Percentiles rank a stretch among this genome's conserved stretches.
phyloP scores from a whole-genome alignment of 2,888 invertebrate species.

The Molorchus minor region DNA sequence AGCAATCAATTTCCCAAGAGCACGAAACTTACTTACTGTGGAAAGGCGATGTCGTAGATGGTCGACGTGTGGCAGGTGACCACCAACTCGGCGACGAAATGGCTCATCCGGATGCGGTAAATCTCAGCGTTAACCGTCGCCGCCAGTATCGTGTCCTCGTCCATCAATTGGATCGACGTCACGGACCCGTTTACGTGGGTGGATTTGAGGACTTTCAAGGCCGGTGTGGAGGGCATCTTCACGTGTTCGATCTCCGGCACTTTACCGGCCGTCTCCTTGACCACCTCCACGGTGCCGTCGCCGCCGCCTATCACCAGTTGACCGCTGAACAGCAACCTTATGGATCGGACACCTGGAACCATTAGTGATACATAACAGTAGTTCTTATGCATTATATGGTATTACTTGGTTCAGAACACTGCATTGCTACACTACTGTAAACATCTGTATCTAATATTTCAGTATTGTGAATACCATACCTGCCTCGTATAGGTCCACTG shows the following conservation, averaged over 20 bases:
- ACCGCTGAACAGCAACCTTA: constrained; percentile 70
- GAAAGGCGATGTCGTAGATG: constrained; percentile 85
- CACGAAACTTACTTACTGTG: constrained; percentile 69
- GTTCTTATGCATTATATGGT: not conserved
- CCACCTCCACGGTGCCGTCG: constrained; percentile 81
- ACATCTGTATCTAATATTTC: not conserved
- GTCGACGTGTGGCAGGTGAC: constrained; percentile 84
- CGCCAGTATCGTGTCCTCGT: constrained; percentile 71
- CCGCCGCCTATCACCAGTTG: constrained; percentile 83
- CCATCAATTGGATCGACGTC: constrained; percentile 76
- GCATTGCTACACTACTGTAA: too few relatives aligned
- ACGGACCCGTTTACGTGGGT: constrained; percentile 73
- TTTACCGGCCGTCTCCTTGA: constrained; percentile 62
- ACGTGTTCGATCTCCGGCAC: constrained; percentile 42
- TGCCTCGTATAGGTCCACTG: constrained; percentile 69
- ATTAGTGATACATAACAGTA: not conserved
- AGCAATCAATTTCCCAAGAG: not conserved
- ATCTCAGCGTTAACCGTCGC: constrained; percentile 85
- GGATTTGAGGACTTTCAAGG: constrained; percentile 60
- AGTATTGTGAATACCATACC: constrained; percentile 53
- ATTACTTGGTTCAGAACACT: not conserved
- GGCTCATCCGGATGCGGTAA: constrained; percentile 75
- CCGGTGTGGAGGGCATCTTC: constrained; percentile 62
- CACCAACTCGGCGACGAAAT: constrained; percentile 74
- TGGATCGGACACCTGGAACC: constrained; percentile 70